Evolutionary conservation across 2,113 vertebrate species (phyloP).

Genomic region (Syngnathus scovelli): DNA sequence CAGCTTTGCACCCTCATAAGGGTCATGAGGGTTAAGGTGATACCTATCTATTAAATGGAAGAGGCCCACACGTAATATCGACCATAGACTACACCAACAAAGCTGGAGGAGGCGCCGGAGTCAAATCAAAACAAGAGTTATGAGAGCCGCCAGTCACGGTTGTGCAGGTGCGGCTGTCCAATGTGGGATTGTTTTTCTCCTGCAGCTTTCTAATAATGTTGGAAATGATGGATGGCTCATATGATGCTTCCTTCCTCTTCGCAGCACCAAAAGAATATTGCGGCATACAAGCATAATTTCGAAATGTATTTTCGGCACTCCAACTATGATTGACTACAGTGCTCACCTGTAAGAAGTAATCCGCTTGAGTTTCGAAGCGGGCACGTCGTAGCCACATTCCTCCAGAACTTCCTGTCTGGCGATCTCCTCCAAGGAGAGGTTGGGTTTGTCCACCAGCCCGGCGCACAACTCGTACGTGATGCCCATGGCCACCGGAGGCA

Average conservation of each 20-base stretch:
- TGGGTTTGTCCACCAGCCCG: slow-evolving; percentile 86
- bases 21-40: slow-evolving; percentile 58
- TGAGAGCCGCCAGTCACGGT: slow-evolving; percentile 29
- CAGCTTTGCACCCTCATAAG: slow-evolving; percentile 40
- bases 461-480: slow-evolving; percentile 89
- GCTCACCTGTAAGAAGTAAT: slow-evolving; percentile 84
- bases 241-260: slow-evolving; percentile 10
- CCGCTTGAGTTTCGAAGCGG: slow-evolving; percentile 68
- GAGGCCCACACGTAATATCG: slow-evolving; percentile 52
- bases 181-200: slow-evolving; percentile 36
- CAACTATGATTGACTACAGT: not conserved
- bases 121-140: slow-evolving; percentile 50
- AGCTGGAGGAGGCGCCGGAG: slow-evolving; percentile 33
- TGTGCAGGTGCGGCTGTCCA: slow-evolving; percentile 44
- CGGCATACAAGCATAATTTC: too few species aligned
- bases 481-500: slow-evolving; percentile 74
- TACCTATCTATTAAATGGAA: slow-evolving; percentile 36
- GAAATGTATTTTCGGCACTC: not conserved
- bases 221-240: slow-evolving; percentile 30
- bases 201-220: slow-evolving; percentile 12
- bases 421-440: slow-evolving; percentile 83
- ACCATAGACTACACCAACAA: slow-evolving; percentile 58
- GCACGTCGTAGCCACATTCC: slow-evolving; percentile 85
- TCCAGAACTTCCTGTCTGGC: slow-evolving; percentile 85
- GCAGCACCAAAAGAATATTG: slow-evolving; percentile 5